These are phyloP conservation scores for Otus sunia DNA, from an alignment of 2,113 vertebrate genomes.

Conservation along the genomic window DNA sequence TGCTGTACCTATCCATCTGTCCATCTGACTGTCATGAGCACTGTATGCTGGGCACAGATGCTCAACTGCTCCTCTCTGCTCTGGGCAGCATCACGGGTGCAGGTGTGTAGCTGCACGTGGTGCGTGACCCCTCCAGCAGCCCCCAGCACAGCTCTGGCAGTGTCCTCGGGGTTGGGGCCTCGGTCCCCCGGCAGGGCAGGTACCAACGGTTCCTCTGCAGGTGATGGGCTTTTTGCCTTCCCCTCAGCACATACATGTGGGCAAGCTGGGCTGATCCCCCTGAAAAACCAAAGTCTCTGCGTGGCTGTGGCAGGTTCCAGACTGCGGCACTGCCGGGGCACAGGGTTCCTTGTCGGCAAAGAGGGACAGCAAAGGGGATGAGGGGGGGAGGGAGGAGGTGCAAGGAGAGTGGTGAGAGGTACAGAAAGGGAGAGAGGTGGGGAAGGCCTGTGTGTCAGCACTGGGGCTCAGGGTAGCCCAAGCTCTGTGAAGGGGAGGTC, in stretches of 20 bases:
- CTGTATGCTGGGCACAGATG: background rate
- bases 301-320: background rate
- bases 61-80: background rate
- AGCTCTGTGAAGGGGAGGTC: background rate
- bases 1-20: background rate
- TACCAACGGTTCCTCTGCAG: background rate
- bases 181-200: fast-evolving
- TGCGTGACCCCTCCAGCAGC: background rate
- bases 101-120: background rate
- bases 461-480: background rate
- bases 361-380: background rate
- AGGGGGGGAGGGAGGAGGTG: fast-evolving
- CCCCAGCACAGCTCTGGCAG: background rate
- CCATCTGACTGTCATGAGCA: background rate
- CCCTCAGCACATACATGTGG: fast-evolving
- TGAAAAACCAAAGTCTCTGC: background rate
- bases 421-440: background rate
- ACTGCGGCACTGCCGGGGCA: fast-evolving
- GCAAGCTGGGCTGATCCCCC: background rate
- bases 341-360: fast-evolving
- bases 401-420: fast-evolving
- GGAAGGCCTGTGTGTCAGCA: background rate
- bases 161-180: background rate
- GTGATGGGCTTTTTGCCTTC: background rate
- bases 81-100: background rate